Base-by-base conservation (phyloP, 2,797 vertebrate species). In the Balearica regulorum region DNA sequence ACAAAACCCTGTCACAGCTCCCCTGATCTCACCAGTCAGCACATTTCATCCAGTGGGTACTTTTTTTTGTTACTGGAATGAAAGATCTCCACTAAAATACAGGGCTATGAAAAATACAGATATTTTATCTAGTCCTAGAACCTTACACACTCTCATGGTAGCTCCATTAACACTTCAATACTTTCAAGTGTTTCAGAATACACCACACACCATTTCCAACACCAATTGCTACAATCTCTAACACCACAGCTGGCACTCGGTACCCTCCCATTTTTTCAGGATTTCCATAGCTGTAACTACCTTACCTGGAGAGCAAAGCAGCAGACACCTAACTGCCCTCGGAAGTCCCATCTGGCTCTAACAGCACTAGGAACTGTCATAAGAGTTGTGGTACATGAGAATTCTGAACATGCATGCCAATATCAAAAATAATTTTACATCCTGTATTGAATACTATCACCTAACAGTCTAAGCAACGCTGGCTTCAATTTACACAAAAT, bases 341-440 rank as follows among this genome's bases (percentile, higher is more conserved):
- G 11, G 39, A 43, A 66, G 58, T 9, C 49, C 10, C 46, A 44
- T 5, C 17, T 22, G 54, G 33, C 60, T 70, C 6, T 16, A 54
- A 35, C 25, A 92, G 0, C 26, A 43, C 22, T 5, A 68, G n/a
- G 39, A 31, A 46, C 48, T 9, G 19, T 0, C 20, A 69, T 6
- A 37, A 4, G 46, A 77, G 16, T 1, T 6, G 12, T 1, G 1
- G 3, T 5, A 24, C 1, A 2, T 0, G 0, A 79, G 43, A 62
- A 58, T 22, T 31, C 44, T 37, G 37, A 53, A 61, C 26, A 7
- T 0, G 1, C 9, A 65, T 0, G 2, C 13, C 37, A 29, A 1
- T 6, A 71, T 9, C 6, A 57, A 76, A 51, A 51, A 5, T 13
- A 51, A 35, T 10, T 18, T 37, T 5, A 66, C 13, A 37, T 35